Evolutionary conservation across 2,113 vertebrate species (phyloP).

Genomic region (Galbula dea): DNA sequence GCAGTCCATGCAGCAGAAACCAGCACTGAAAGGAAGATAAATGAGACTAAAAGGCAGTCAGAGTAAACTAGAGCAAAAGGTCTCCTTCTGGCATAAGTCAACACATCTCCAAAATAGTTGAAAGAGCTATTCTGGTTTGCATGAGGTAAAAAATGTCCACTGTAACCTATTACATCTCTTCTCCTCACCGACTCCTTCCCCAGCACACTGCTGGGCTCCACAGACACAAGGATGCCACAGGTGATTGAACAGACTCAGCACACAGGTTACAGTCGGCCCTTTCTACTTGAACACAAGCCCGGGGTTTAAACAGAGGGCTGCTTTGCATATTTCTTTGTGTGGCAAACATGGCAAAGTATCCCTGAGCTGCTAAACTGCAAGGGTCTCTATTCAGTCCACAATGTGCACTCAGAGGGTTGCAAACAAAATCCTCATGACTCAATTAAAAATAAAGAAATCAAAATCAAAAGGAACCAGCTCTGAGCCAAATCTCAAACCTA

Average conservation of each 20-base stretch:
- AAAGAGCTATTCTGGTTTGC: not conserved
- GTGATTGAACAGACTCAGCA: too few species aligned
- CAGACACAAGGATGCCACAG: not conserved
- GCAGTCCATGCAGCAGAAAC: not conserved
- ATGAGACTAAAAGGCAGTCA: not conserved
- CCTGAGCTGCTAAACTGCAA: not conserved
- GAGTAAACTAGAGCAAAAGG: not conserved
- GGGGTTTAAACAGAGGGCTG: rapidly evolving
- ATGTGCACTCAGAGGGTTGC: not conserved
- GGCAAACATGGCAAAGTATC: not conserved
- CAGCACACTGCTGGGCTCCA: not conserved
- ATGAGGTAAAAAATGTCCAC: not conserved
- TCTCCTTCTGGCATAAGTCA: not conserved
- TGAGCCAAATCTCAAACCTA: not conserved
- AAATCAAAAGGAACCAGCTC: not conserved
- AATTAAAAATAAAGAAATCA: not conserved
- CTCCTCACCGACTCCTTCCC: not conserved
- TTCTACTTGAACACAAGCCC: not conserved
- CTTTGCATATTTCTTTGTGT: not conserved
- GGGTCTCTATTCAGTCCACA: not conserved
- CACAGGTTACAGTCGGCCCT: not conserved
- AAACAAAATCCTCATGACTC: not conserved
- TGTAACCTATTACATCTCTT: not conserved
- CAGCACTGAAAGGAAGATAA: not conserved
- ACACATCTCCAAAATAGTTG: not conserved